Evolutionary conservation across 2,888 invertebrate genomes (phyloP).

Genomic region (Conus canariensis): DNA sequence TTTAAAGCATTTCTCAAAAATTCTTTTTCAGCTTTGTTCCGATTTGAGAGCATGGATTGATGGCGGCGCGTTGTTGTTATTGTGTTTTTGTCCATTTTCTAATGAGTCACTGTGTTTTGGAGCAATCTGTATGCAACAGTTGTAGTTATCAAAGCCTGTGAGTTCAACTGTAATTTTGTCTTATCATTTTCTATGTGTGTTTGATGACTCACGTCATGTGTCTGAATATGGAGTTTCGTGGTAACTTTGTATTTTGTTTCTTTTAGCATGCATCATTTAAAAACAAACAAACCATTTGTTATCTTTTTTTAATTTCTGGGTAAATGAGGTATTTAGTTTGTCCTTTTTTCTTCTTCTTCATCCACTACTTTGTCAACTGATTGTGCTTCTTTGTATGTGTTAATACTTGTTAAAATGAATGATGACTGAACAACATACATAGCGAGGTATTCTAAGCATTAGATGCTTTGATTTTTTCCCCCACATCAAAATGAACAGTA

Average conservation of each 20-base stretch:
- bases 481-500: too few species aligned
- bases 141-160: background rate
- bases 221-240: too few species aligned
- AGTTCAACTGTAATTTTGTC: background rate
- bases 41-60: background rate
- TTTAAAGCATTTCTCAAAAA: background rate
- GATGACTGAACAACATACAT: too few species aligned
- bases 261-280: too few species aligned
- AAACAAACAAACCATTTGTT: too few species aligned
- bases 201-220: background rate
- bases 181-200: background rate
- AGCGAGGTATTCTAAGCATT: too few species aligned
- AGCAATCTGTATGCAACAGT: background rate
- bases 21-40: background rate
- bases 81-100: background rate
- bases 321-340: background rate
- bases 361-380: background rate
- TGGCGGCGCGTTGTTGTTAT: constrained; percentile 6
- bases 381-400: background rate
- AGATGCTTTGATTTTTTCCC: too few species aligned
- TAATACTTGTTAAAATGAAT: too few species aligned
- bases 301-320: too few species aligned
- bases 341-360: background rate
- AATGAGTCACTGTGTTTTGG: background rate
- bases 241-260: too few species aligned